Base-by-base conservation (phyloP, 2,888 invertebrate genomes). In the Rhamphomyia laevipes region DNA sequence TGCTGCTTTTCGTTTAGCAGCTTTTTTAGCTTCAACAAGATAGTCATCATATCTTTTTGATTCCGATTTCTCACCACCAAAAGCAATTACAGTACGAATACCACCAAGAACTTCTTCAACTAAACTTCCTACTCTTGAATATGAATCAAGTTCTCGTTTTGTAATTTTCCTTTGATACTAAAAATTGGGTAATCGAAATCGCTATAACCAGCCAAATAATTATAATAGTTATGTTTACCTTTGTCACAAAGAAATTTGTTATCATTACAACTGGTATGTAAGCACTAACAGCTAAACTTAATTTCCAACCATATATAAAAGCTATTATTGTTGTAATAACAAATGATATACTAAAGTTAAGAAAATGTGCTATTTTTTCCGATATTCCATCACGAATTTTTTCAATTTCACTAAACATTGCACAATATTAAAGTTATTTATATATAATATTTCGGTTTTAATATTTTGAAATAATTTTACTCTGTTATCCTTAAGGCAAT, bases 361-460 rank as follows among this genome's bases (percentile, higher is more conserved):
- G 65, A 58, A 86, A 77, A 63, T 85, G 80, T 0, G 84, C 81
- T 15, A 87, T 73, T 70, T 90, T 89, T 65, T 88, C 88, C 0
- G 86, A 85, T 12, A 88, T 84, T 2, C 89, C 89, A 57, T 85
- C 85, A 53, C 86, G 82, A 60, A 86, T 80, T 65, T 84, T 84
- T 55, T 83, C 82, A 56, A 86, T 72, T 62, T 85, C 84, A 63
- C 86, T 84, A 61, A 4, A 67, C 52, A 40, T 50, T 4, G 15
- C 4, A 9, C n/a, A n/a, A n/a, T n/a, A n/a, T n/a, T n/a, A 21
- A 15, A 37, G 16, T 21, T 3, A 33, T 5, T n/a, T n/a, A n/a
- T n/a, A n/a, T n/a, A n/a, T n/a, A n/a, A n/a, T n/a, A n/a, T n/a
- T n/a, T n/a, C n/a, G 12, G 11, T 21, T 43, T 35, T 23, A 30